Percentiles rank a stretch among this genome's conserved stretches.
Evolutionary conservation across 2,888 invertebrate species (phyloP).

Genomic region (Arctia plantaginis): DNA sequence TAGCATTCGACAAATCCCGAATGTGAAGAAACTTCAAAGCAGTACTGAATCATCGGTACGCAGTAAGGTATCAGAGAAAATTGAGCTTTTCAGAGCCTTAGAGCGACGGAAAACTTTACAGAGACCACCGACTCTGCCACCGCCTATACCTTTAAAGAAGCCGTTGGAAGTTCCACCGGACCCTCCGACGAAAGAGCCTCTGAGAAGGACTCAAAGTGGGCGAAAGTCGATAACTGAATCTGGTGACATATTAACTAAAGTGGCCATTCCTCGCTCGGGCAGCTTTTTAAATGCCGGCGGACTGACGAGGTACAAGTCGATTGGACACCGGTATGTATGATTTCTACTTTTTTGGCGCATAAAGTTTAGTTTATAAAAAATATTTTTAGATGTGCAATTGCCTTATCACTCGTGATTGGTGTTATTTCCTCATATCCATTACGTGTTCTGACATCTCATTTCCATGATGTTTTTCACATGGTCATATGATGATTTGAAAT

Average conservation of each 20-base stretch:
- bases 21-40: constrained; percentile 61
- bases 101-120: constrained; percentile 81
- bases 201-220: constrained; percentile 81
- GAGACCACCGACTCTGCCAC: constrained; percentile 81
- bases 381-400: constrained; percentile 53
- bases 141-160: constrained; percentile 80
- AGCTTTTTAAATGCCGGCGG: constrained; percentile 94
- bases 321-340: constrained; percentile 87
- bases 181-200: constrained; percentile 68
- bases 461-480: constrained; percentile 56
- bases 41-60: constrained; percentile 79
- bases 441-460: constrained; percentile 57
- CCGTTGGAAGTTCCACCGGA: constrained; percentile 63
- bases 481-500: constrained; percentile 63
- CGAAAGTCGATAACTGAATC: constrained; percentile 85
- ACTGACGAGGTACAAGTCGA: constrained; percentile 91
- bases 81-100: constrained; percentile 81
- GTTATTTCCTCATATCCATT: constrained; percentile 67
- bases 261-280: constrained; percentile 94
- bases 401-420: constrained; percentile 58
- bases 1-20: constrained; percentile 48
- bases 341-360: constrained; percentile 54
- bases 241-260: constrained; percentile 94
- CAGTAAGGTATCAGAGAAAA: constrained; percentile 84
- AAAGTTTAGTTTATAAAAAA: constrained; percentile 55